Evolutionary conservation across 2,113 vertebrate genomes (phyloP).

Genomic region (Cyanoramphus novaezelandiae): DNA sequence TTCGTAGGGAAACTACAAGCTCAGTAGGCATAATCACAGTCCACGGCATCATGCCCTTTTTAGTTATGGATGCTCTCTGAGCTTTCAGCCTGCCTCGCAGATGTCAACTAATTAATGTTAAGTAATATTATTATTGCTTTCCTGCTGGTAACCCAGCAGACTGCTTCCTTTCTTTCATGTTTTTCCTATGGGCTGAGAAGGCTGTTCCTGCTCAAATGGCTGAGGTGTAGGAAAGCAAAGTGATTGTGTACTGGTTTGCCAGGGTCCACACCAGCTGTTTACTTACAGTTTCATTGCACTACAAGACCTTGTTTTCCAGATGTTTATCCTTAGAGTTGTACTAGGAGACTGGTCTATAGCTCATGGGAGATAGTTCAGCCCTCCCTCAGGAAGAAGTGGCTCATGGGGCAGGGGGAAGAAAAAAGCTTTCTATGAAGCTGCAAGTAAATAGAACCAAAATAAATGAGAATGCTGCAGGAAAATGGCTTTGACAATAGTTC

Average conservation of each 20-base stretch:
- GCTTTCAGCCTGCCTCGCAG: slow-evolving; percentile 13
- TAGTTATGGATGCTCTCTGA: not conserved
- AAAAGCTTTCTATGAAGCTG: not conserved
- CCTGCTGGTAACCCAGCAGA: slow-evolving; percentile 26
- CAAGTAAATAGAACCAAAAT: not conserved
- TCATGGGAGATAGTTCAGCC: slow-evolving; percentile 33
- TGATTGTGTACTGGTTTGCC: not conserved
- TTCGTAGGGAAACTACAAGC: not conserved
- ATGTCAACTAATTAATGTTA: slow-evolving; percentile 26
- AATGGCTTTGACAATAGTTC: not conserved
- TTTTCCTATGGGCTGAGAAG: not conserved
- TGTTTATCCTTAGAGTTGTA: not conserved
- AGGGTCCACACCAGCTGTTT: slow-evolving; percentile 30
- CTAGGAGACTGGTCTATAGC: slow-evolving; percentile 17
- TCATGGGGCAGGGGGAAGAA: not conserved
- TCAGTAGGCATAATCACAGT: not conserved
- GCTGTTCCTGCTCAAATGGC: not conserved
- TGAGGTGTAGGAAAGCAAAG: not conserved
- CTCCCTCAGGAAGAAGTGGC: not conserved
- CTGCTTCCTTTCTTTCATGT: slow-evolving; percentile 11
- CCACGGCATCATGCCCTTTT: not conserved
- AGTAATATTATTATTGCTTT: slow-evolving; percentile 26
- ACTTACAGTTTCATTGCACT: slow-evolving; percentile 53
- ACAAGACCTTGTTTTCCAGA: slow-evolving; percentile 1
- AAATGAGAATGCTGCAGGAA: not conserved